A percentile compares a stretch with the other conserved stretches of the same genome.
These are phyloP conservation scores for Cephus cinctus DNA, from an alignment of 1,140 invertebrate genomes.

Conservation along the genomic window DNA sequence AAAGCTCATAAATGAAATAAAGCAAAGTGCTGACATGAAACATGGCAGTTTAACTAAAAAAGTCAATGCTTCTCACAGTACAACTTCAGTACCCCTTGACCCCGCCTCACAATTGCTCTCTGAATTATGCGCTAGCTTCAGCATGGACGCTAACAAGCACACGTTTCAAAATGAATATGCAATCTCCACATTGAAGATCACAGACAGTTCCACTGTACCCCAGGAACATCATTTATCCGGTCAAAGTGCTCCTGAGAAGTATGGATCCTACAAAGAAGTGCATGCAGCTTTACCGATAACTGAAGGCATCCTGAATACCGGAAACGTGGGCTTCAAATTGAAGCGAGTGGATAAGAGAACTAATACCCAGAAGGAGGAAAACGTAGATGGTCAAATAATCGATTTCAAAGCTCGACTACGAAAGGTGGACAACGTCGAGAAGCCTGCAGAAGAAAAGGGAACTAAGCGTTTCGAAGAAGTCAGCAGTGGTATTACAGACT, in stretches of 20 bases:
- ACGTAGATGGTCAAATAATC: conserved; percentile 64
- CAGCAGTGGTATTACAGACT: conserved; percentile 26
- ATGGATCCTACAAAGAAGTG: conserved; percentile 20
- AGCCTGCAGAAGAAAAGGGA: conserved; percentile 51
- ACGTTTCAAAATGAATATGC: conserved; percentile 42
- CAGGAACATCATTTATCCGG: background rate
- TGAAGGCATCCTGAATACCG: conserved; percentile 26
- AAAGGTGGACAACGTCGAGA: conserved; percentile 69
- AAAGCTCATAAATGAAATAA: conserved; percentile 79
- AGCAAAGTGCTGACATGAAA: conserved; percentile 71
- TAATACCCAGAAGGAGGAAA: conserved; percentile 55
- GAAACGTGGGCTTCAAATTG: conserved; percentile 54
- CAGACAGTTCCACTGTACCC: background rate
- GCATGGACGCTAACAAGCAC: conserved; percentile 36
- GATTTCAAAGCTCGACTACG: conserved; percentile 83
- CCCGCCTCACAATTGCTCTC: conserved; percentile 78
- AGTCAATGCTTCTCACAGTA: conserved; percentile 25
- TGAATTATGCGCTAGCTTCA: conserved; percentile 61
- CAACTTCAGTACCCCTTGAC: conserved; percentile 35
- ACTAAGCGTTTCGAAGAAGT: conserved; percentile 45
- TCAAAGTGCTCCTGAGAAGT: conserved; percentile 26
- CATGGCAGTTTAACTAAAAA: conserved; percentile 33
- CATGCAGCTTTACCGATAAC: conserved; percentile 28
- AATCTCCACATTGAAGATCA: conserved; percentile 31
- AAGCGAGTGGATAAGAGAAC: conserved; percentile 67